phyloP scores from a whole-genome alignment of 2,113 vertebrate genomes.

The Coreoperca whiteheadi region DNA sequence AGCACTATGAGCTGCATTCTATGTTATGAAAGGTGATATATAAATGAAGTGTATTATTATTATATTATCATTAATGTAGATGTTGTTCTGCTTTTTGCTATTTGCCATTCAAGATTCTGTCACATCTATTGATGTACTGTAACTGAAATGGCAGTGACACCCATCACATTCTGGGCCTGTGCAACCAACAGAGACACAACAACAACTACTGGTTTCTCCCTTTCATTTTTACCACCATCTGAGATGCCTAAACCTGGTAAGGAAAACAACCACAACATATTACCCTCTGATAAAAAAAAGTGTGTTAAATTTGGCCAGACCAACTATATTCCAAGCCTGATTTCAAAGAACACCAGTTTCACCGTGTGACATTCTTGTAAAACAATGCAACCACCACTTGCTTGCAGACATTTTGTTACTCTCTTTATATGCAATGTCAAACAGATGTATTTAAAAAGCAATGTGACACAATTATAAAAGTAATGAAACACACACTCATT shows the following conservation, averaged over 20 bases:
- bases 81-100: neutral
- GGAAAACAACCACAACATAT: neutral
- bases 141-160: slow-evolving; percentile 1
- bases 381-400: neutral
- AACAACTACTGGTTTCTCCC: neutral
- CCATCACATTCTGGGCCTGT: neutral
- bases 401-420: neutral
- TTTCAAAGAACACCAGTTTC: slow-evolving; percentile 15
- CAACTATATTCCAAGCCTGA: neutral
- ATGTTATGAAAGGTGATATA: too few species aligned
- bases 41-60: too few species aligned
- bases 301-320: neutral
- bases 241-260: neutral
- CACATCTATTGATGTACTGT: neutral
- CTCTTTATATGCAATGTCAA: neutral
- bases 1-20: too few species aligned
- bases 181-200: neutral
- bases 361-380: slow-evolving; percentile 7
- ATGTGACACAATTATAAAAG: slow-evolving; percentile 16
- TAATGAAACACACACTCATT: slow-evolving; percentile 15
- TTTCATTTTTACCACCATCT: neutral
- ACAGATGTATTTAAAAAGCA: slow-evolving; percentile 18
- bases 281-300: neutral
- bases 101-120: neutral
- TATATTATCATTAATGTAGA: neutral